Conservation (phyloP, 2,888 invertebrate genomes). For the Plebejus argus region DNA sequence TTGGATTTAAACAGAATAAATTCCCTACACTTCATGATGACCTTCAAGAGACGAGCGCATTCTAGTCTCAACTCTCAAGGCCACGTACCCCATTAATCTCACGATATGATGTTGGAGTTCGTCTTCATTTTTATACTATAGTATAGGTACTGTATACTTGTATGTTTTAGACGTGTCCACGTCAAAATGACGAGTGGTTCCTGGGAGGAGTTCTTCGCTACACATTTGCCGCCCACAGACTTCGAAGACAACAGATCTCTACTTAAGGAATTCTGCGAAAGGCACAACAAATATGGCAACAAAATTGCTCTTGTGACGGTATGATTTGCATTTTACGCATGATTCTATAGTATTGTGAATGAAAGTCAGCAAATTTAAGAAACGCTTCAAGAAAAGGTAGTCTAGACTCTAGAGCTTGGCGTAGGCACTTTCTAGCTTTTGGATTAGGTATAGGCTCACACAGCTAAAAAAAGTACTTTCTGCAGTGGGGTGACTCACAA, state of each 20-base stretch:
- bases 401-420: too few relatives aligned
- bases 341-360: too few relatives aligned
- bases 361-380: too few relatives aligned
- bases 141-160: too few relatives aligned
- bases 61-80: background rate
- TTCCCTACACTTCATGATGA: background rate
- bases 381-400: background rate
- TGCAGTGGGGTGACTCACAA: too few relatives aligned
- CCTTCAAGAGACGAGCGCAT: background rate
- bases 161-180: background rate
- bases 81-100: background rate
- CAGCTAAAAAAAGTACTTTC: too few relatives aligned
- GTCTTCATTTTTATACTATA: background rate
- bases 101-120: background rate
- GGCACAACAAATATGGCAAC: constrained; percentile 84
- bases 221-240: constrained; percentile 88
- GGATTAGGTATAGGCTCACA: too few relatives aligned
- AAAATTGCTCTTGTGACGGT: constrained; percentile 91
- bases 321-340: constrained; percentile 53
- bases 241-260: constrained; percentile 87
- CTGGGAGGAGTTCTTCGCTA: constrained; percentile 93
- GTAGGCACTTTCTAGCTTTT: too few relatives aligned
- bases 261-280: constrained; percentile 87
- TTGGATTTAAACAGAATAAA: background rate
- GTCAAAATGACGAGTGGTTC: constrained; percentile 65